Evolutionary conservation across 2,888 invertebrate genomes (phyloP).

Genomic region (Drosophila paracracens): DNA sequence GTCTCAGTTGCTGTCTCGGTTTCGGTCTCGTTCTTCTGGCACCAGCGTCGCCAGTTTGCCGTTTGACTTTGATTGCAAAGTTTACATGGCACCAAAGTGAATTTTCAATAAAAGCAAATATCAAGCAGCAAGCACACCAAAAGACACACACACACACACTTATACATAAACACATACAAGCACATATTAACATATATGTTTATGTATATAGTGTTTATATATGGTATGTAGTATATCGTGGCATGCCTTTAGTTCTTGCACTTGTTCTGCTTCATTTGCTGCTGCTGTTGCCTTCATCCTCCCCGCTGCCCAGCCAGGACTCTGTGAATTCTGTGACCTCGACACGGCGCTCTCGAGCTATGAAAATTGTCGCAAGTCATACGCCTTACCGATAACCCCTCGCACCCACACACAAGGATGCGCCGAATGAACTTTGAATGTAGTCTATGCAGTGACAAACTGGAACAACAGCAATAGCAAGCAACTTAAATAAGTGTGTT

Average conservation of each 20-base stretch:
- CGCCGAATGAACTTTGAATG: conserved; percentile 69
- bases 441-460: conserved; percentile 47
- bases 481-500: background rate
- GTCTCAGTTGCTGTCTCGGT: conserved; percentile 12
- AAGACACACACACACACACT: conserved; percentile 33
- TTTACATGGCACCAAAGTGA: conserved; percentile 83
- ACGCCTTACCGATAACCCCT: conserved; percentile 7
- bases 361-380: conserved; percentile 66
- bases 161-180: conserved; percentile 25
- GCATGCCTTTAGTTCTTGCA: conserved; percentile 71
- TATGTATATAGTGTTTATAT: conserved; percentile 49
- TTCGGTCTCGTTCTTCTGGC: conserved; percentile 50
- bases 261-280: conserved; percentile 61
- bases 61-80: conserved; percentile 81
- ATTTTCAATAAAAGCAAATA: conserved; percentile 81
- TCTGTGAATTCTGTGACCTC: conserved; percentile 73
- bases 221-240: conserved; percentile 40
- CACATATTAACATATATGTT: conserved; percentile 18
- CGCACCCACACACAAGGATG: conserved; percentile 28
- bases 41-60: conserved; percentile 53
- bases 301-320: conserved; percentile 20
- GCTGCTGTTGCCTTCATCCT: background rate
- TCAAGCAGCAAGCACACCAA: conserved; percentile 63
- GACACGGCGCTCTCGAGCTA: conserved; percentile 49
- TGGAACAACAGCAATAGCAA: conserved; percentile 27